A percentile compares a stretch with the other conserved stretches of the same genome.
These are phyloP conservation scores for Archegozetes longisetosus DNA, from an alignment of 1,140 invertebrate genomes.

Conservation along the genomic window DNA sequence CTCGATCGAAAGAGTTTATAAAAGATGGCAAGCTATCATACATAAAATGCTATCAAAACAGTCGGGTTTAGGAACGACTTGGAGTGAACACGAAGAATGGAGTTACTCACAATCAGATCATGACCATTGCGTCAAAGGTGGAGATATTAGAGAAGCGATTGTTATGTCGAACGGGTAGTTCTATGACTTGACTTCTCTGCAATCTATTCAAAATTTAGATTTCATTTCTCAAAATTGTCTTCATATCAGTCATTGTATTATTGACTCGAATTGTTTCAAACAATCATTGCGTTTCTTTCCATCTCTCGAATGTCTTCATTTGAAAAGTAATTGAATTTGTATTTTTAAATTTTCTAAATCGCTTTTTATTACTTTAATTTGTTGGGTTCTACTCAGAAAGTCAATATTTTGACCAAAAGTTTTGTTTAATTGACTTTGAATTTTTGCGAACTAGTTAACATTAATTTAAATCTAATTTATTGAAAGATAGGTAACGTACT, in stretches of 20 bases:
- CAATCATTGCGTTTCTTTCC: neutral
- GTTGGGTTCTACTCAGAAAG: too few relatives aligned
- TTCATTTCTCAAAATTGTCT: neutral
- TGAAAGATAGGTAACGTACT: neutral
- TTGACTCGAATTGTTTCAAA: neutral
- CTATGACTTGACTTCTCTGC: neutral
- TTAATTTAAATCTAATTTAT: neutral
- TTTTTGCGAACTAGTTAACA: neutral
- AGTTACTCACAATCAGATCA: neutral
- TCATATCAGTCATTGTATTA: neutral
- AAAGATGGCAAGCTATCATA: neutral
- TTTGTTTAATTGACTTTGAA: too few relatives aligned
- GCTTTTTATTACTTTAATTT: too few relatives aligned
- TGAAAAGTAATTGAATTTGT: neutral
- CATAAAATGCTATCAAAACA: neutral
- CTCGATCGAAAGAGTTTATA: neutral
- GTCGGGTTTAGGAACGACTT: neutral
- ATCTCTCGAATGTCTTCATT: neutral
- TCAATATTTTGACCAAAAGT: too few relatives aligned
- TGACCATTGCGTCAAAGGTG: neutral
- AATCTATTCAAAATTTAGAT: neutral
- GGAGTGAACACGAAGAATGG: neutral
- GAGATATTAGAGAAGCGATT: neutral
- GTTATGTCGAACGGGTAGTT: neutral
- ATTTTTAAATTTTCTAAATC: too few relatives aligned